A percentile compares a stretch with the other conserved stretches of the same genome.
These are phyloP conservation scores for Andrena dorsata DNA, from an alignment of 2,888 invertebrate genomes.

Conservation along the genomic window DNA sequence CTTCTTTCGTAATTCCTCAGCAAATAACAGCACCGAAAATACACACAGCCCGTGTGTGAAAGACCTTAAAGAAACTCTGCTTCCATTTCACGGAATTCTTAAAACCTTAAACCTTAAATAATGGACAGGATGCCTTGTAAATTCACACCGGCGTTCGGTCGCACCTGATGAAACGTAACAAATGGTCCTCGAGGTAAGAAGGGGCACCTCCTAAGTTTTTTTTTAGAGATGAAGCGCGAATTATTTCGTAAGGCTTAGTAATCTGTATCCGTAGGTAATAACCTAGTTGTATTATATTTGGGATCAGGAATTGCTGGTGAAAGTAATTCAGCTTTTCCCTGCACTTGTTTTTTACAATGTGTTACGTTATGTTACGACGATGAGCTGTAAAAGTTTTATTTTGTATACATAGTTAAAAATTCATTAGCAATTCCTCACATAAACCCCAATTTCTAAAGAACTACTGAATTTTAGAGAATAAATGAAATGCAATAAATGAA, in stretches of 20 bases:
- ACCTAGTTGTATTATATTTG: too few relatives aligned
- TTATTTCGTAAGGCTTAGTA: neutral
- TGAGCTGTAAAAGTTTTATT: too few relatives aligned
- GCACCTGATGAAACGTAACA: conserved; percentile 26
- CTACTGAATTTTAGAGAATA: too few relatives aligned
- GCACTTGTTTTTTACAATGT: too few relatives aligned
- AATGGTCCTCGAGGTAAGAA: conserved; percentile 24
- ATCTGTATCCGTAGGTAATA: neutral
- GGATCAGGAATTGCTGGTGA: too few relatives aligned
- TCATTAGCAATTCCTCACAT: too few relatives aligned
- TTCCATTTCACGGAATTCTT: conserved; percentile 61
- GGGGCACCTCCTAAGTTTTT: neutral
- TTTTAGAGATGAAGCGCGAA: neutral
- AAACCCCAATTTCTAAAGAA: too few relatives aligned
- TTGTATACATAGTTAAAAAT: too few relatives aligned
- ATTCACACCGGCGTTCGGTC: conserved; percentile 38
- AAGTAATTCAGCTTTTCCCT: too few relatives aligned
- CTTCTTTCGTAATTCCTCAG: conserved; percentile 62
- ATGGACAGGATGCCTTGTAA: conserved; percentile 35
- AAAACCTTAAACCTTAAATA: conserved; percentile 54
- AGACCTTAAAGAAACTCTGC: conserved; percentile 55
- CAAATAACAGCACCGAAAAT: conserved; percentile 64
- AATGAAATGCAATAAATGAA: too few relatives aligned
- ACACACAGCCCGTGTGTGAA: conserved; percentile 61
- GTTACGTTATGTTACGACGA: too few relatives aligned